Evolutionary conservation across 2,113 vertebrate genomes (phyloP).

Genomic region (Anhinga anhinga): DNA sequence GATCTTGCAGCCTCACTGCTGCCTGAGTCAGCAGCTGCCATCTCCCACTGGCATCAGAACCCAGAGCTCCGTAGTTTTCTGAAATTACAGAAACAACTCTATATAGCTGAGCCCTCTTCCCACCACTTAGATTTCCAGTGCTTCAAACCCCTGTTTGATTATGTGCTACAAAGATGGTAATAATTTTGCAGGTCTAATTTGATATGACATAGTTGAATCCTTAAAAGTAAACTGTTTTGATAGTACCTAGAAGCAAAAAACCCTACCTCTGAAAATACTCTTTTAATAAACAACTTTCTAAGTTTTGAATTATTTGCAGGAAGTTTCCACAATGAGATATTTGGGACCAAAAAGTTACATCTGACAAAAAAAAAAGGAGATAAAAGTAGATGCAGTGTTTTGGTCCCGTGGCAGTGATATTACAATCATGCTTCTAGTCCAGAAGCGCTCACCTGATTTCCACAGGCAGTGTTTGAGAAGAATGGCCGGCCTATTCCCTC

Average conservation of each 20-base stretch:
- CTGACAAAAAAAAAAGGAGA: background rate
- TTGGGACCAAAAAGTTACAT: background rate
- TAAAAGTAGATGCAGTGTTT: background rate
- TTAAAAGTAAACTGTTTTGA: background rate
- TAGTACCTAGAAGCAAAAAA: background rate
- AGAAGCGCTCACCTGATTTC: background rate
- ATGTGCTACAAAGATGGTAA: background rate
- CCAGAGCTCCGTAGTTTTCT: background rate
- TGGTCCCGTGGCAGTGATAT: background rate
- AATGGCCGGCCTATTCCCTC: background rate
- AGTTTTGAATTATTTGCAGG: background rate
- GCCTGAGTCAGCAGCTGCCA: background rate
- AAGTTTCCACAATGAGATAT: background rate
- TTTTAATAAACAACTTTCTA: background rate
- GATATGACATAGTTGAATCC: background rate
- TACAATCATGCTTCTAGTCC: fast-evolving
- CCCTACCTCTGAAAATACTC: background rate
- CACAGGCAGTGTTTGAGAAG: background rate
- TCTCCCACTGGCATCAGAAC: background rate
- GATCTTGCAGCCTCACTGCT: background rate
- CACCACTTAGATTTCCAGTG: background rate
- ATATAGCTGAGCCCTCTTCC: background rate
- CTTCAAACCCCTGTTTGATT: background rate
- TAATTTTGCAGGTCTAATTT: background rate
- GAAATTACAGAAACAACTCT: background rate